Evolutionary conservation across 2,113 vertebrate species (phyloP), one percentile per base, ranked within the genome.

Genomic region (Lota lota): DNA sequence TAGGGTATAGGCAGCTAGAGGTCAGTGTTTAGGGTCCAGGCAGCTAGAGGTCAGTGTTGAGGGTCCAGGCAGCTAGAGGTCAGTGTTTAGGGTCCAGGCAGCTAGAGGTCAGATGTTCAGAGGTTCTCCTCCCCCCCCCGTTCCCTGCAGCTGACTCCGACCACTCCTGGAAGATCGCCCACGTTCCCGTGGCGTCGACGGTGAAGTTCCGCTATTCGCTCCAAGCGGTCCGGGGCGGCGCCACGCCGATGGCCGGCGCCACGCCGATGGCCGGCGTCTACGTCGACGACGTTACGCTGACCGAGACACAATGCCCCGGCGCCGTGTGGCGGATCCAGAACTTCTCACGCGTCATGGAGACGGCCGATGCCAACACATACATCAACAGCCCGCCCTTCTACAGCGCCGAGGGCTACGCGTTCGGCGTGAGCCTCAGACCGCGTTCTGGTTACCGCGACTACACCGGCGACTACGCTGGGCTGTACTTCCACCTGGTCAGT

Each of bases 161-260:
- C 72, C 71, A 86, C 12, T 73, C 72, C 0, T 98, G 96, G 96
- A 96, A 95, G 82, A 94, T 98, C 36, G 94, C 89, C 36, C 94
- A 95, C 0, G 92, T 97, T 21, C 89, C 91, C 2, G 75, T 98
- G 74, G 85, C 82, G 0, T 89, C 91, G 2, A 88, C 88, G 17
- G 89, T 73, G 69, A 98, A 98, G 68, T 98, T 97, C 79, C 94
- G 95, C 57, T 98, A 97, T 60, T 61, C 91, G 40, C 97, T 97
- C 85, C 95, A 96, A 79, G 96, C 91, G 1, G 70, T 92, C 14
- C 93, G 87, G 0, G 93, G 93, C 0, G 33, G 85, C 54, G 74
- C 93, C 24, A 36, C 22, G 14, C 75, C 78, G 11, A 93, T 94
- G 0, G 1, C 3, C 0, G 95, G 95, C 8, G n/a, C n/a, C n/a